phyloP scores from a whole-genome alignment of 1,140 invertebrate genomes.

The Formica exsecta region DNA sequence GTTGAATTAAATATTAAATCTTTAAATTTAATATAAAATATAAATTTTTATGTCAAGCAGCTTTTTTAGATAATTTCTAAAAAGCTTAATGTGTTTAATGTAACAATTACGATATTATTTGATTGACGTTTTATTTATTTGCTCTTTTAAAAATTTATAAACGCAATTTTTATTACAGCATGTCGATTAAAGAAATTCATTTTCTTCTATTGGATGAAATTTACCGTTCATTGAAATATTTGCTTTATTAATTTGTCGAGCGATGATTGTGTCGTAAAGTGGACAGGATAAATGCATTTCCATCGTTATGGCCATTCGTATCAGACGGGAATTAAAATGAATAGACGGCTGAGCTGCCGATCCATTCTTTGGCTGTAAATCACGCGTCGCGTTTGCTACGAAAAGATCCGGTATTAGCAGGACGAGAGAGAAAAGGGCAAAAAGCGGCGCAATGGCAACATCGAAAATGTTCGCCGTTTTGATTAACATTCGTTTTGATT shows the following conservation, averaged over 20 bases:
- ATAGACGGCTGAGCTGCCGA: conserved; percentile 49
- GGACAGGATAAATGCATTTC: conserved; percentile 41
- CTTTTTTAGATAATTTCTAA: background rate
- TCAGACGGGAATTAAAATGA: conserved; percentile 43
- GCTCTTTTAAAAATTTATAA: background rate
- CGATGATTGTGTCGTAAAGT: conserved; percentile 46
- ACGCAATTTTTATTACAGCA: background rate
- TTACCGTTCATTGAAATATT: conserved; percentile 23
- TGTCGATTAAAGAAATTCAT: background rate
- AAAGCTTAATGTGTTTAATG: background rate
- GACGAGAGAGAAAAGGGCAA: conserved; percentile 78
- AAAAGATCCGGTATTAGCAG: conserved; percentile 74
- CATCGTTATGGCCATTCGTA: conserved; percentile 38
- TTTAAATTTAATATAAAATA: background rate
- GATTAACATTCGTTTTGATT: conserved; percentile 54
- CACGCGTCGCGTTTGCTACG: conserved; percentile 69
- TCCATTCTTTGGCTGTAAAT: conserved; percentile 81
- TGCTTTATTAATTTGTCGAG: conserved; percentile 65
- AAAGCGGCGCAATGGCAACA: conserved; percentile 70
- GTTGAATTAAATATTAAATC: background rate
- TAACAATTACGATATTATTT: background rate
- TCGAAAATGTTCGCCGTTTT: conserved; percentile 72
- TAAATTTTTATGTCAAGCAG: background rate
- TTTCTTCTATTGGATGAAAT: conserved; percentile 28
- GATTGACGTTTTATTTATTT: too few relatives aligned